Base-by-base conservation (phyloP, 1,140 invertebrate species). In the Caerostris extrusa region DNA sequence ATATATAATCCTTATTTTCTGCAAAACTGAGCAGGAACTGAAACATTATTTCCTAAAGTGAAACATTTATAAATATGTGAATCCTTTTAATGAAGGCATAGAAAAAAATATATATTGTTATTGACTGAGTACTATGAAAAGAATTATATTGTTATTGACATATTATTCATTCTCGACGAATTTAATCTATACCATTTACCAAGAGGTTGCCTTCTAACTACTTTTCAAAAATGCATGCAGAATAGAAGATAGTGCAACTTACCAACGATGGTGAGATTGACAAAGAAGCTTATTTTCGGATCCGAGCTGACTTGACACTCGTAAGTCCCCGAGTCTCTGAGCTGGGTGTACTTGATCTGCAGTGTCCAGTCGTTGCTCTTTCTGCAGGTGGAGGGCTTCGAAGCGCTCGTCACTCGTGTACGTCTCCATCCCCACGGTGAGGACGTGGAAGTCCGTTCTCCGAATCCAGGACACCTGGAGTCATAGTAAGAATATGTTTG, bases 361-460 rank as follows among this genome's bases (percentile, higher is more conserved):
- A 99, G 96, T 92, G 98, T 98, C 98, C 98, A 99, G 96, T 99
- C 98, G 95, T 98, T 98, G 95, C 97, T 97, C 95, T 98, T n/a
- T 97, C 95, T 97, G 97, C 95, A 98, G 97, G 96, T 98, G 98
- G 95, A 98, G 97, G 69, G 98, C 98, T 96, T 98, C 97, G 95
- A 97, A 97, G 8, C 97, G 97, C 95, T 98, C 97, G 96, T 99
- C 98, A 5, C 97, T 98, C 7, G 98, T 98, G 95, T 98, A 98
- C 0, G 98, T 98, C 95, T 98, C 98, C 69, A 97, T 96, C n/a
- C 98, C 98, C 5, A 98, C 98, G 0, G 98, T 98, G 86, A 99
- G 97, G n/a, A 99, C 96, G 95, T 98, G 98, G 91, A 98, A 97
- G 95, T 98, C 98, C 93, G 98, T 96, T 95, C 98, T 98, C 90